These are phyloP conservation scores for Nyctereutes procyonoides DNA, from an alignment of 2,113 vertebrate species.

Conservation along the genomic window DNA sequence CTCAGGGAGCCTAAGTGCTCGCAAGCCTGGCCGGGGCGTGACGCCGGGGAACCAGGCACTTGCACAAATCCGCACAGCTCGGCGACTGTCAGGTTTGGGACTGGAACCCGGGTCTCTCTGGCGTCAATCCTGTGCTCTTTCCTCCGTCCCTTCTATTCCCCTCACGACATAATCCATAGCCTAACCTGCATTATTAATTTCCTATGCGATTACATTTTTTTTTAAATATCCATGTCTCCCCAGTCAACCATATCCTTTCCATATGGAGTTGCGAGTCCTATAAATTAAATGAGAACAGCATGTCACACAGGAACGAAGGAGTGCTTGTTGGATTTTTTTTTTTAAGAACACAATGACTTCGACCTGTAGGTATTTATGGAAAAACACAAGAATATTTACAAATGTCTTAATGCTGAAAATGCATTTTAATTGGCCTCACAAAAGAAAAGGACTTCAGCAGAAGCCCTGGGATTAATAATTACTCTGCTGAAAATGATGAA, in stretches of 20 bases:
- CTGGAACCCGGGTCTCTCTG: neutral
- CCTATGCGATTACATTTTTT: neutral
- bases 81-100: rapidly evolving
- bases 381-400: neutral
- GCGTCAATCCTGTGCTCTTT: rapidly evolving
- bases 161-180: neutral
- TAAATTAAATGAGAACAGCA: slow-evolving; percentile 77
- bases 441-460: neutral
- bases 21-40: rapidly evolving
- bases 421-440: neutral
- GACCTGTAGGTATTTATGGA: neutral
- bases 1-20: neutral
- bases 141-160: rapidly evolving
- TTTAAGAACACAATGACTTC: neutral
- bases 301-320: slow-evolving; percentile 28
- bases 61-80: rapidly evolving
- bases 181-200: neutral
- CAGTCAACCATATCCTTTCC: neutral
- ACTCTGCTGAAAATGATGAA: neutral
- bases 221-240: slow-evolving; percentile 20
- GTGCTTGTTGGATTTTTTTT: neutral
- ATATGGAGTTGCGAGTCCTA: slow-evolving; percentile 44
- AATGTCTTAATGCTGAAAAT: neutral
- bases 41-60: rapidly evolving
- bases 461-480: neutral